These are phyloP conservation scores for Epinephelus cyanopodus DNA, from an alignment of 2,113 vertebrate species.

Conservation along the genomic window DNA sequence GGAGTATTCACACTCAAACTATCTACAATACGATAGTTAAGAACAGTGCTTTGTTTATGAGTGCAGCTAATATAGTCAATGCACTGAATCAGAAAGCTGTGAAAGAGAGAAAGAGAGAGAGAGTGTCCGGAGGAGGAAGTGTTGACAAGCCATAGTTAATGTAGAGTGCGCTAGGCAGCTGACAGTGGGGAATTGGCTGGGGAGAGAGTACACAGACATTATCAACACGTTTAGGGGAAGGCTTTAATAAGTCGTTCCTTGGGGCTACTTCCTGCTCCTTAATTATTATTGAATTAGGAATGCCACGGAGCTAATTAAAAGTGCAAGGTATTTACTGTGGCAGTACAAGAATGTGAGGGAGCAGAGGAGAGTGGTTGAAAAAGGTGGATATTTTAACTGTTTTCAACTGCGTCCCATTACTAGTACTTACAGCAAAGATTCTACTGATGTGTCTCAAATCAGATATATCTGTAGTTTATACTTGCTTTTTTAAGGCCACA, in stretches of 20 bases:
- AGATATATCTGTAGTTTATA: too few relatives aligned
- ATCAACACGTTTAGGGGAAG: slow-evolving; percentile 72
- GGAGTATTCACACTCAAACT: background rate
- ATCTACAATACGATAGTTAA: slow-evolving; percentile 10
- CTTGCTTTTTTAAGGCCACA: too few relatives aligned
- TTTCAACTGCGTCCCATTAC: background rate
- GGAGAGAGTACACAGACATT: slow-evolving; percentile 52
- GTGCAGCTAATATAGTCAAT: slow-evolving; percentile 6
- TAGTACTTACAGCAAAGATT: background rate
- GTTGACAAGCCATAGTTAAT: slow-evolving; percentile 53
- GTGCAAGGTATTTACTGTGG: slow-evolving; percentile 68
- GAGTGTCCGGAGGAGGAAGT: slow-evolving; percentile 28
- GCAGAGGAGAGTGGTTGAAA: slow-evolving; percentile 13
- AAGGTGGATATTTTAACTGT: slow-evolving; percentile 13
- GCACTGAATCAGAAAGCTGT: slow-evolving; percentile 28
- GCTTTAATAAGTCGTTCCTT: slow-evolving; percentile 76
- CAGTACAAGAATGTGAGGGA: slow-evolving; percentile 44
- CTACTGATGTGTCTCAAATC: too few relatives aligned
- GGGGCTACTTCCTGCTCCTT: slow-evolving; percentile 73
- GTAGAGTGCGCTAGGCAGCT: slow-evolving; percentile 21
- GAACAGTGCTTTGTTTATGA: slow-evolving; percentile 31
- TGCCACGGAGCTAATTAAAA: slow-evolving; percentile 77
- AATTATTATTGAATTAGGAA: slow-evolving; percentile 83
- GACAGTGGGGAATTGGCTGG: slow-evolving; percentile 47
- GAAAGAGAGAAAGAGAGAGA: slow-evolving; percentile 9